phyloP scores from a whole-genome alignment of 2,888 invertebrate genomes.

The Antheraea assamensis region DNA sequence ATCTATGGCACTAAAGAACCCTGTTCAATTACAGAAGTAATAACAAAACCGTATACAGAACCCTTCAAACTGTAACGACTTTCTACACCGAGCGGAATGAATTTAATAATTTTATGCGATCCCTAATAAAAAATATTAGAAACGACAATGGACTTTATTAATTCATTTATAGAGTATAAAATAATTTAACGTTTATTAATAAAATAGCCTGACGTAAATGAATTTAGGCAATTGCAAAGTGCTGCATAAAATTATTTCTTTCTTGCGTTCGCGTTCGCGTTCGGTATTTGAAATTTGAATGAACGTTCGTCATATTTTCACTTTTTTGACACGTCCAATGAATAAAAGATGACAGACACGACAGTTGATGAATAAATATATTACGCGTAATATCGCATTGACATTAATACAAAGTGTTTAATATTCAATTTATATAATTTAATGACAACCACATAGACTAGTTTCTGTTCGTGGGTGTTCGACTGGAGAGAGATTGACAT shows the following conservation, averaged over 20 bases:
- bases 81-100: conserved; percentile 12
- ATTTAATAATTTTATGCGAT: conserved; percentile 11
- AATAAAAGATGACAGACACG: conserved; percentile 15
- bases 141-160: conserved; percentile 11
- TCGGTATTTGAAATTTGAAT: conserved; percentile 3
- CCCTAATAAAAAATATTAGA: conserved; percentile 12
- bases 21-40: neutral
- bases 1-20: neutral
- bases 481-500: no score
- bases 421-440: no score
- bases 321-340: conserved; percentile 17
- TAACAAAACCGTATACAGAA: neutral
- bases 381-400: no score
- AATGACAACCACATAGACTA: no score
- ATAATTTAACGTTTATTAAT: conserved; percentile 23
- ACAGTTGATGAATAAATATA: conserved; percentile 16
- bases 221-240: conserved; percentile 32
- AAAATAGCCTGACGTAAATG: conserved; percentile 32
- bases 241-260: conserved; percentile 22
- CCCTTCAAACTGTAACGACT: conserved; percentile 8
- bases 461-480: no score
- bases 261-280: conserved; percentile 6
- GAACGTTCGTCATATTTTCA: conserved; percentile 17
- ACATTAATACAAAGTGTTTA: no score
- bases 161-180: conserved; percentile 28